Percentiles rank a stretch among this genome's conserved stretches.
Evolutionary conservation across 2,888 invertebrate species (phyloP).

Genomic region (Itoplectis maculator): DNA sequence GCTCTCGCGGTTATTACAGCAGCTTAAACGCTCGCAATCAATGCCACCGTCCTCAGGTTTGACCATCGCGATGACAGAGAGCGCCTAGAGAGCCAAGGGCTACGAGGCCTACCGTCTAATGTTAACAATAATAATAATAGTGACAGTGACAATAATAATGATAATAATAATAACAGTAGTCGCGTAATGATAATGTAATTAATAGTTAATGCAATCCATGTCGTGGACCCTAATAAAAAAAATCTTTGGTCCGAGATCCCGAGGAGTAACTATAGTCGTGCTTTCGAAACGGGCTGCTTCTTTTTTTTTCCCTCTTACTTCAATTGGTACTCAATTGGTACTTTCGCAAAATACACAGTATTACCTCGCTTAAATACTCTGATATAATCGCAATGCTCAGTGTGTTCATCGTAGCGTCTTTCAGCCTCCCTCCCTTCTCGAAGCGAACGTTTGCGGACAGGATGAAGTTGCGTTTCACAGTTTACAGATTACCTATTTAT

Average conservation of each 20-base stretch:
- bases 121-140: slow-evolving; percentile 10
- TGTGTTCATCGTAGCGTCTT: not conserved
- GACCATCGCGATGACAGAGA: not conserved
- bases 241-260: slow-evolving; percentile 62
- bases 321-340: slow-evolving; percentile 1
- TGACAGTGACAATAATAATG: not conserved
- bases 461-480: slow-evolving; percentile 28
- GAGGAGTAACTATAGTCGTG: slow-evolving; percentile 51
- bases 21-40: too few species aligned
- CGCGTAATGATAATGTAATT: slow-evolving; percentile 3
- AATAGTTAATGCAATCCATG: not conserved
- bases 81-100: not conserved
- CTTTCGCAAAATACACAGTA: not conserved
- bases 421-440: not conserved
- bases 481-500: slow-evolving; percentile 14
- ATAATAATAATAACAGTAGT: slow-evolving; percentile 1
- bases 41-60: not conserved
- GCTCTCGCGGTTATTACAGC: too few species aligned
- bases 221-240: slow-evolving; percentile 51
- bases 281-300: slow-evolving; percentile 35
- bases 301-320: too few species aligned
- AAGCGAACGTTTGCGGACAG: slow-evolving; percentile 41
- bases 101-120: not conserved
- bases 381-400: not conserved
- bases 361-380: not conserved